phyloP scores from a whole-genome alignment of 2,113 vertebrate species.

The Furnarius figulus region DNA sequence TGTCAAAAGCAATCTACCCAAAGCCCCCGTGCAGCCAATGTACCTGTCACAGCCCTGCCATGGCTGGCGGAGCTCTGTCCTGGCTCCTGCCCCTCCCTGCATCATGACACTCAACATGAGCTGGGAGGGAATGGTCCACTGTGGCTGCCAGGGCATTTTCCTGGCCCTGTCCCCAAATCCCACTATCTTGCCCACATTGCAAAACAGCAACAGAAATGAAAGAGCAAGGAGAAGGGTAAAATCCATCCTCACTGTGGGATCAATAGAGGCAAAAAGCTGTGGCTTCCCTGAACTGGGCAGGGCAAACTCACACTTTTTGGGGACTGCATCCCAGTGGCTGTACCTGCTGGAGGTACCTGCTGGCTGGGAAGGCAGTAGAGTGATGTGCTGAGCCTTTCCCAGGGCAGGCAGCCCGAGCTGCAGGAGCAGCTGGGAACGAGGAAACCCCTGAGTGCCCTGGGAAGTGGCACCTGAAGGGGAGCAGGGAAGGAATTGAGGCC shows the following conservation, averaged over 20 bases:
- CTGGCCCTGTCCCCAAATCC: background rate
- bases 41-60: background rate
- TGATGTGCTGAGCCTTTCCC: background rate
- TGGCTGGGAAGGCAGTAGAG: background rate
- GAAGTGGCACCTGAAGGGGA: background rate
- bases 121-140: fast-evolving
- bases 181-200: fast-evolving
- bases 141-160: background rate
- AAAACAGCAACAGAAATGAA: background rate
- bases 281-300: background rate
- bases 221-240: background rate
- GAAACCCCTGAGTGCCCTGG: background rate
- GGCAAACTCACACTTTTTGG: background rate
- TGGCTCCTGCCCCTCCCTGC: background rate
- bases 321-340: background rate
- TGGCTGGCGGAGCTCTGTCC: background rate
- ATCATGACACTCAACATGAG: background rate
- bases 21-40: background rate
- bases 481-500: background rate
- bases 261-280: background rate
- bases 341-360: background rate
- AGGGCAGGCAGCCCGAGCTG: background rate
- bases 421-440: background rate
- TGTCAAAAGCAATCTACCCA: slow-evolving; percentile 5
- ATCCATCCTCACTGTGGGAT: fast-evolving